Evolutionary conservation across 2,113 vertebrate genomes (phyloP), one percentile per base, ranked within the genome.

Genomic region (Sigmodon hispidus): DNA sequence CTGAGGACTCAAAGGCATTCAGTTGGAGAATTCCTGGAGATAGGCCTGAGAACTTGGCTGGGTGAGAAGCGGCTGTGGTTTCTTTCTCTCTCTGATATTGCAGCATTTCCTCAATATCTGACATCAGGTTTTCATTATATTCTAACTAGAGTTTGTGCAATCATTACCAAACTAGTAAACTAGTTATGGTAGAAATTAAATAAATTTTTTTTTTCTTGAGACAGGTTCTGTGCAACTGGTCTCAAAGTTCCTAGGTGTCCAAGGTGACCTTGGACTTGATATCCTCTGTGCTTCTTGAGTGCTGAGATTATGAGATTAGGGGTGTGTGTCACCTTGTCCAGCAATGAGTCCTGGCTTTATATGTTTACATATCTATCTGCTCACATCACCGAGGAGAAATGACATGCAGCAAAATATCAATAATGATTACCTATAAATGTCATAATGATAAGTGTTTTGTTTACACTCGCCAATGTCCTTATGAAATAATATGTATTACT

Each of bases 121-220:
- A n/a, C n/a, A n/a, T n/a, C n/a, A n/a, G n/a, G n/a, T n/a, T n/a
- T n/a, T n/a, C n/a, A n/a, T n/a, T n/a, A n/a, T n/a, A n/a, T n/a
- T n/a, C n/a, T n/a, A n/a, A n/a, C n/a, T n/a, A n/a, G n/a, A n/a
- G n/a, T n/a, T n/a, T n/a, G n/a, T n/a, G n/a, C n/a, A n/a, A n/a
- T n/a, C n/a, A n/a, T n/a, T n/a, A n/a, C n/a, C n/a, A n/a, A n/a
- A n/a, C n/a, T n/a, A n/a, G n/a, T n/a, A n/a, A 26, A 87, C n/a
- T 77, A 11, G 50, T 85, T 87, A 34, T 67, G 61, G 26, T 75
- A 88, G 24, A 83, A 96, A 91, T 79, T 61, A 77, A 90, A 81
- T 79, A 10, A 43, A 95, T 67, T 85, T 19, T 63, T 45, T 40
- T 86, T 67, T 67, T 67, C 43, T 86, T 50, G 17, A 61, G n/a